Base-by-base conservation (phyloP, 2,888 invertebrate genomes). In the Tethea ocularis region DNA sequence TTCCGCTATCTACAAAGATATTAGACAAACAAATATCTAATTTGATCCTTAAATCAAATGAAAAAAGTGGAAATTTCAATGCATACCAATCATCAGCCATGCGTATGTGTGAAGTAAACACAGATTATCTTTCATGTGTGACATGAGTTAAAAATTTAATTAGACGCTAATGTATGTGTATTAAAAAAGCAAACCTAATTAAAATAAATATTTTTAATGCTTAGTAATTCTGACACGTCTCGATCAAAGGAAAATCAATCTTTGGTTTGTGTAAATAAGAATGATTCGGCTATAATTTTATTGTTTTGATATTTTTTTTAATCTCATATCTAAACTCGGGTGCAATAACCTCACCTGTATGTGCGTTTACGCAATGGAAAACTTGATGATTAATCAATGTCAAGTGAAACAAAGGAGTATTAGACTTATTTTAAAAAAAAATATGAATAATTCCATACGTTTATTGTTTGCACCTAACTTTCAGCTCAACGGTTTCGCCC, bases 111-210 rank as follows among this genome's bases (percentile, higher is more conserved):
- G 46, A 46, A 46, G 46, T 62, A 60, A 64, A 60, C 63, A 63
- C 62, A 62, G 63, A 54, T 64, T 71, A 68, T 67, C 69, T 70
- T 69, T 77, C 71, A 72, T 63, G 71, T 74, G 73, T 73, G 74
- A 74, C 74, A 75, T 61, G 73, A 61, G 68, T 74, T 69, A 72
- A 68, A 71, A 67, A 68, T 69, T 67, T 79, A 78, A 80, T 79
- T 77, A 77, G 74, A 60, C 62, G 58, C 69, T 69, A 70, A 68
- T 72, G 61, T 63, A 69, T 64, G 64, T 66, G 68, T 52, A 59
- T 58, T 33, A 46, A 20, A 20, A 36, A 36, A 17, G 15, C 20
- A 17, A 22, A 13, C 55, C 58, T 73, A 72, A 78, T 77, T 78
- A 76, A 73, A 68, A 66, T 69, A 73, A 72, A 72, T 69, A 74